Conservation (phyloP, 1,140 invertebrate genomes). For the Reticulitermes speratus region DNA sequence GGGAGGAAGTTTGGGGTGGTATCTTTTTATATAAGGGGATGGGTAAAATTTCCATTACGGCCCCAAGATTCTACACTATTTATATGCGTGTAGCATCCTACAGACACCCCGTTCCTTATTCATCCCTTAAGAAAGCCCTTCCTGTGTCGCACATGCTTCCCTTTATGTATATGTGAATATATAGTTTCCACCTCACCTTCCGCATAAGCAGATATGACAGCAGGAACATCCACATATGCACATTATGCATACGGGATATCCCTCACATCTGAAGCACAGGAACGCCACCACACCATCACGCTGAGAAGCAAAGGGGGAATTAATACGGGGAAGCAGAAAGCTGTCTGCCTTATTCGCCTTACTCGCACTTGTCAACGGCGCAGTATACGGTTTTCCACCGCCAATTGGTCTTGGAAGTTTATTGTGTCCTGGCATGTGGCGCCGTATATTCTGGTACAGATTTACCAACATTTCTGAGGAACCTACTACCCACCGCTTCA, state of each 20-base stretch:
- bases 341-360: no score
- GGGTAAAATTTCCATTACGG: neutral
- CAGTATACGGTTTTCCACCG: no score
- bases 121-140: conserved; percentile 10
- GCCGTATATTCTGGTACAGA: no score
- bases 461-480: no score
- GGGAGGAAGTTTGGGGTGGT: neutral
- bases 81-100: neutral
- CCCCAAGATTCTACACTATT: neutral
- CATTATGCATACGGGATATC: neutral
- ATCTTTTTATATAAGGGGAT: neutral
- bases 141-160: neutral
- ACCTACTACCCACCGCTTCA: no score
- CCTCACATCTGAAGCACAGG: neutral
- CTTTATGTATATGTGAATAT: conserved; percentile 4
- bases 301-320: no score
- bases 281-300: neutral
- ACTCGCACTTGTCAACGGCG: no score
- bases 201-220: neutral
- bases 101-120: neutral
- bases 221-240: no score
- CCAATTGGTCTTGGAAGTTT: no score
- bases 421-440: no score
- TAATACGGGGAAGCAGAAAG: no score
- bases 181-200: neutral